Conservation (phyloP, 2,888 invertebrate genomes). For the Timema cristinae region DNA sequence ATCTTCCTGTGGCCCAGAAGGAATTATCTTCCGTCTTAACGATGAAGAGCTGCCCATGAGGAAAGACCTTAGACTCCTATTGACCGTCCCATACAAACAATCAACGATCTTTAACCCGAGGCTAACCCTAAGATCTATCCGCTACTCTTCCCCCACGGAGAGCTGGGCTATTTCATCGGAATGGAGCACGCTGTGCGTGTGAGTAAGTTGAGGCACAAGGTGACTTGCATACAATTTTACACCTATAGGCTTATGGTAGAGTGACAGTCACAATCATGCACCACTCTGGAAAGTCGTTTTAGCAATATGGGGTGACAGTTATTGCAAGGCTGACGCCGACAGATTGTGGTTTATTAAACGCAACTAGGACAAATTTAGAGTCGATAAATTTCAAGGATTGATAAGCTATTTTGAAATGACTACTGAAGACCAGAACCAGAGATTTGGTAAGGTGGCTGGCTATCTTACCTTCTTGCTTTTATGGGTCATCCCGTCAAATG, state of each 20-base stretch:
- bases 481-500: conserved; percentile 19
- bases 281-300: not conserved
- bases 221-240: no score
- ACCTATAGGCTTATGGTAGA: no score
- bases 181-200: no score
- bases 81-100: no score
- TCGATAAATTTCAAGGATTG: not conserved
- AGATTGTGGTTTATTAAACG: not conserved
- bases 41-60: not conserved
- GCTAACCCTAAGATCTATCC: no score
- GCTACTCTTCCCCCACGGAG: no score
- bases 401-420: no score
- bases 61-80: not conserved
- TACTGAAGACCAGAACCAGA: not conserved
- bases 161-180: no score
- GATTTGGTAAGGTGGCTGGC: not conserved
- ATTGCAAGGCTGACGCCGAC: not conserved
- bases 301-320: conserved; percentile 6
- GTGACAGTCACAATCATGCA: not conserved
- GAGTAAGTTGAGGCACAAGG: no score
- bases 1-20: not conserved
- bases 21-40: not conserved
- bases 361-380: not conserved
- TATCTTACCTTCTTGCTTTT: not conserved
- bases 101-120: no score